Conservation (phyloP, 2,888 invertebrate genomes). For the Eristalis tenax region DNA sequence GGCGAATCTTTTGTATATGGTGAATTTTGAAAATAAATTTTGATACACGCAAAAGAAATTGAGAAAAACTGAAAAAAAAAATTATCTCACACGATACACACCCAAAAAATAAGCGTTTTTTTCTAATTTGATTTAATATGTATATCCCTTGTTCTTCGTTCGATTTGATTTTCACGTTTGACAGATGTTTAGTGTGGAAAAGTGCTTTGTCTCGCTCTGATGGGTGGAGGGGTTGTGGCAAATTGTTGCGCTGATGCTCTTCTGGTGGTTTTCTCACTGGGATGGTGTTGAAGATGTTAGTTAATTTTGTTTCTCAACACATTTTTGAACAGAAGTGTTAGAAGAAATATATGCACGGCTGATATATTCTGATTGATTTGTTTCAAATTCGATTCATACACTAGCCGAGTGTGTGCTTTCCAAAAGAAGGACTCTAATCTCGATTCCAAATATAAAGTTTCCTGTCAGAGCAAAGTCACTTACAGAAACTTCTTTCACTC, state of each 20-base stretch:
- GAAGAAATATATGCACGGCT: too few relatives aligned
- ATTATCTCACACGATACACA: slow-evolving; percentile 61
- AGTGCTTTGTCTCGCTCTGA: slow-evolving; percentile 17
- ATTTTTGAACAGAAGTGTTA: too few relatives aligned
- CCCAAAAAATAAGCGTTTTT: slow-evolving; percentile 52
- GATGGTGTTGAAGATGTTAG: background rate
- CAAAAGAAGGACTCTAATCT: too few relatives aligned
- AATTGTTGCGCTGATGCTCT: background rate
- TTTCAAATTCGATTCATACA: too few relatives aligned
- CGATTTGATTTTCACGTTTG: slow-evolving; percentile 7
- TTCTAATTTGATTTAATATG: background rate
- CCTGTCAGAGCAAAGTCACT: slow-evolving; percentile 3
- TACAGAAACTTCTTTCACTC: background rate
- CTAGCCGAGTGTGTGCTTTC: too few relatives aligned
- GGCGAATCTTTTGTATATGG: slow-evolving; percentile 31
- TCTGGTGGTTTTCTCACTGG: slow-evolving; percentile 8
- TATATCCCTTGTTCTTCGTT: background rate
- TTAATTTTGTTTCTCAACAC: too few relatives aligned
- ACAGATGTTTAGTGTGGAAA: slow-evolving; percentile 21
- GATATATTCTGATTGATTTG: too few relatives aligned
- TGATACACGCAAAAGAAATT: slow-evolving; percentile 6
- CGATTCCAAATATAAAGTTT: background rate
- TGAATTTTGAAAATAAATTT: slow-evolving; percentile 30
- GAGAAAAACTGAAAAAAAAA: slow-evolving; percentile 19
- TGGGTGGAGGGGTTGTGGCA: background rate